Evolutionary conservation across 2,113 vertebrate species (phyloP).

Genomic region (Pipa parva): DNA sequence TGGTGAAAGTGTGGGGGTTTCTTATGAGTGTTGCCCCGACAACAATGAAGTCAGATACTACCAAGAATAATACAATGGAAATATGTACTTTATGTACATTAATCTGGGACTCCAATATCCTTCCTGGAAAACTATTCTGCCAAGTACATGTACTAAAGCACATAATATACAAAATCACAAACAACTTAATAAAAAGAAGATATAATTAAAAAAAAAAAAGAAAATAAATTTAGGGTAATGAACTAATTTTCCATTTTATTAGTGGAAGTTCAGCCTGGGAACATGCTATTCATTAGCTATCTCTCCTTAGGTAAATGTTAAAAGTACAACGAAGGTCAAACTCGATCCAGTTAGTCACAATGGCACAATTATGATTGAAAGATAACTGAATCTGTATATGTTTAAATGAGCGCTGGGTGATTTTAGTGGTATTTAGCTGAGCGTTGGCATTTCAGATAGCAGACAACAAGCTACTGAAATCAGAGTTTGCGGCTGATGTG

Average conservation of each 20-base stretch:
- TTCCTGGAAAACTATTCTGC: too few species aligned
- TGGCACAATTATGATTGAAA: conserved; percentile 60
- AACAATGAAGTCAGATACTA: too few species aligned
- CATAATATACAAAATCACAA: background rate
- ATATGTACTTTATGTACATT: too few species aligned
- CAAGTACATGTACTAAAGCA: background rate
- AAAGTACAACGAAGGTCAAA: conserved; percentile 64
- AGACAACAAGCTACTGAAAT: conserved; percentile 47
- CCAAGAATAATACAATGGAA: too few species aligned
- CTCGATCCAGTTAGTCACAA: conserved; percentile 51
- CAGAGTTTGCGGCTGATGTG: background rate
- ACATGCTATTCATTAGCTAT: conserved; percentile 57
- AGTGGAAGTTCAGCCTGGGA: conserved; percentile 48
- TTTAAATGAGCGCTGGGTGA: conserved; percentile 53
- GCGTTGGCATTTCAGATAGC: conserved; percentile 56
- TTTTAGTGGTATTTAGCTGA: conserved; percentile 56
- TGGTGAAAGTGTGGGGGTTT: too few species aligned
- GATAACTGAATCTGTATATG: conserved; percentile 48
- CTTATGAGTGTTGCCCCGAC: too few species aligned
- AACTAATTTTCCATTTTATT: conserved; percentile 3
- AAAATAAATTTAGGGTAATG: background rate
- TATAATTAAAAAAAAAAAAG: background rate
- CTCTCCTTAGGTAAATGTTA: conserved; percentile 60
- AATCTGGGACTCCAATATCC: too few species aligned
- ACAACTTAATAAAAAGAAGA: background rate